Evolutionary conservation across 2,888 invertebrate species (phyloP), one percentile per base, ranked within the genome.

Genomic region (Cheilosia urbana): DNA sequence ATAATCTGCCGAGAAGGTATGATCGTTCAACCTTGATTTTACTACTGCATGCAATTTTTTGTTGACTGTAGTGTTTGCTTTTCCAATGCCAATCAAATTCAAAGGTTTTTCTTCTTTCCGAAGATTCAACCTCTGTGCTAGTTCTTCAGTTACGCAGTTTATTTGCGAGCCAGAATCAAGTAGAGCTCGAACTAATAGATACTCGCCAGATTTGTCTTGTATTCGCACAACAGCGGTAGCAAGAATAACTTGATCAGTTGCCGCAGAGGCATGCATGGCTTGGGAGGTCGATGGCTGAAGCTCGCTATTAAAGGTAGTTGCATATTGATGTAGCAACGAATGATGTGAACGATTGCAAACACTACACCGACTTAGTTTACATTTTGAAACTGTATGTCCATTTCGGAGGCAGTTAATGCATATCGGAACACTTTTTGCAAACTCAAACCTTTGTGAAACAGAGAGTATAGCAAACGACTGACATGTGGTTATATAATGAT

Each of bases 381-480:
- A 84, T 30, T 68, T 63, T 13, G 73, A 77, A 7, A 73, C 77
- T n/a, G 80, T 77, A n/a, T 83, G 78, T 42, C 72, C 75, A 45
- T 78, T 78, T 24, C 62, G 71, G 17, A 78, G 62, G 58, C 84
- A 84, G 69, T 79, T 79, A 30, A 75, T 68, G 57, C 62, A 83
- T 9, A 79, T 68, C 51, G 68, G 62, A 60, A 60, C 40, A 34
- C 34, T 30, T 55, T 77, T 69, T 19, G 68, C 77, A 4, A 66
- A 68, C 13, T 30, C 76, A 15, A 76, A 76, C 40, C 49, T 62
- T 62, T 69, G 53, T 40, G 15, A 15, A 40, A 73, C 57, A 40
- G 69, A 47, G 37, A 62, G 45, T 19, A 42, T n/a, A 13, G 19
- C 0, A 19, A 78, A 30, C 30, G 30, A 30, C 30, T 30, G 30